A percentile compares a stretch with the other conserved stretches of the same genome.
phyloP scores from a whole-genome alignment of 1,140 invertebrate genomes.

The Tyrophagus putrescentiae region DNA sequence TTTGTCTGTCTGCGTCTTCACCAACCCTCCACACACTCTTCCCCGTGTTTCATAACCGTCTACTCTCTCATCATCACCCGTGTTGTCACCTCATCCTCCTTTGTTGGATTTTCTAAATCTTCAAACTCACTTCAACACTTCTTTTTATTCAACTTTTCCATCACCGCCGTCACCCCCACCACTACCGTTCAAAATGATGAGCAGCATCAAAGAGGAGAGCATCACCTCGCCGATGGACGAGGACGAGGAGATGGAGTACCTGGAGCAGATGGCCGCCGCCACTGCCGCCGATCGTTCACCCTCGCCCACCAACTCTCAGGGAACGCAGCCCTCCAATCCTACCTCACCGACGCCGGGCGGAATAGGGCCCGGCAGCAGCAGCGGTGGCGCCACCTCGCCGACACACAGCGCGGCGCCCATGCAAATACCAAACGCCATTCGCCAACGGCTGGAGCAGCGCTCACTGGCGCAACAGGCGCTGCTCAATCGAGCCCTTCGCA shows the following conservation, averaged over 20 bases:
- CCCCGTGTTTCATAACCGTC: too few relatives aligned
- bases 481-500: slow-evolving; percentile 11
- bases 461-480: slow-evolving; percentile 20
- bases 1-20: too few relatives aligned
- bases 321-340: not conserved
- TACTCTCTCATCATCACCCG: too few relatives aligned
- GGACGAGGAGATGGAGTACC: not conserved
- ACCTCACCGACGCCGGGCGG: not conserved
- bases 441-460: not conserved
- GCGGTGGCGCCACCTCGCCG: not conserved
- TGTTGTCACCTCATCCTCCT: too few relatives aligned
- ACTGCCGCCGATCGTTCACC: not conserved
- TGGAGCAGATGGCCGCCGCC: not conserved
- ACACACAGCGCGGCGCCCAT: not conserved
- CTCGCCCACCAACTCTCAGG: not conserved
- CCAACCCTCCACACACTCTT: too few relatives aligned
- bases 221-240: not conserved
- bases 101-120: too few relatives aligned
- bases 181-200: not conserved
- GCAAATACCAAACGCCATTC: not conserved
- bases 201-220: slow-evolving; percentile 10
- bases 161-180: too few relatives aligned
- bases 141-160: too few relatives aligned
- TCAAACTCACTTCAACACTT: too few relatives aligned
- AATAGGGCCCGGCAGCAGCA: not conserved